Evolutionary conservation across 2,113 vertebrate genomes (phyloP).

Genomic region (Melanotaenia duboulayi): DNA sequence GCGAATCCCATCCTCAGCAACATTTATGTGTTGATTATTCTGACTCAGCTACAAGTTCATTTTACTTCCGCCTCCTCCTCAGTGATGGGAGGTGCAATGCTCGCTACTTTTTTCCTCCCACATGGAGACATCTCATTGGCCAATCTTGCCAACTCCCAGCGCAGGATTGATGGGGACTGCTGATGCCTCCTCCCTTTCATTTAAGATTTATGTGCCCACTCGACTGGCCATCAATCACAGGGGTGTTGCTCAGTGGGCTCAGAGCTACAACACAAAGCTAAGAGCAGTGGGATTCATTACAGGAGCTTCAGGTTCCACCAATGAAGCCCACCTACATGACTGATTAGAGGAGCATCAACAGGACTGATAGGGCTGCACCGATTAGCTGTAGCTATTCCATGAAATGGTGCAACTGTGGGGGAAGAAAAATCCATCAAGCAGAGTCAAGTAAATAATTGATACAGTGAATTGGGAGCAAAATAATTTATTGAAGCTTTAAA

Average conservation of each 20-base stretch:
- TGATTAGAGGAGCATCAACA: constrained; percentile 60
- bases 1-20: constrained; percentile 4
- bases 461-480: constrained; percentile 20
- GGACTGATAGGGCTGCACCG: constrained; percentile 23
- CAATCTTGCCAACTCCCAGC: constrained; percentile 56
- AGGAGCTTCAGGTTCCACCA: constrained; percentile 45
- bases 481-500: constrained; percentile 28
- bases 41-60: constrained; percentile 41
- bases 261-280: constrained; percentile 42
- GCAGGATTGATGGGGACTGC: constrained; percentile 64
- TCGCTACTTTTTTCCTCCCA: background rate
- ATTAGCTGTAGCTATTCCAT: constrained; percentile 8
- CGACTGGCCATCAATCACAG: constrained; percentile 76
- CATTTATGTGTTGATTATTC: constrained; percentile 9
- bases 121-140: constrained; percentile 44
- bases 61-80: constrained; percentile 20
- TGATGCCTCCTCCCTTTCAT: constrained; percentile 44
- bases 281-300: constrained; percentile 66
- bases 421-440: background rate
- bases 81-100: constrained; percentile 11
- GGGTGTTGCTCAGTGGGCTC: constrained; percentile 49
- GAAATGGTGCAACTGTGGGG: constrained; percentile 1
- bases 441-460: constrained; percentile 15
- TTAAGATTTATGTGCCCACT: constrained; percentile 73
- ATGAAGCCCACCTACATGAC: constrained; percentile 64